Evolutionary conservation across 1,140 invertebrate genomes (phyloP), one percentile per base, ranked within the genome.

Genomic region (Drosophila littoralis): DNA sequence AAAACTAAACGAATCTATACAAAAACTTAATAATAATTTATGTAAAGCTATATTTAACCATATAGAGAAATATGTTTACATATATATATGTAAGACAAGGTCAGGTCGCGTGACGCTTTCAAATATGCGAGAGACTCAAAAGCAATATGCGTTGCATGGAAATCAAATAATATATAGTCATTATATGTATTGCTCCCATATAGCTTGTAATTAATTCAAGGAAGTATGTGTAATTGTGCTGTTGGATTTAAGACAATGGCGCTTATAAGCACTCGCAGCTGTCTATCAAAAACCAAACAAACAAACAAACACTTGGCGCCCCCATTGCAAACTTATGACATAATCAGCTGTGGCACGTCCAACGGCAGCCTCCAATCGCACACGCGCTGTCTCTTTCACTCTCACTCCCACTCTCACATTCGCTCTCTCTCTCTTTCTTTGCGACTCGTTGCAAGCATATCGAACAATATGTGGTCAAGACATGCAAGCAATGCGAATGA

Each of bases 401-500:
- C 48, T 35, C 12, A 28, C 13, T 55, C 22, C 9, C 54, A 50
- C 15, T 64, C 52, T 46, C 15, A 6, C 50, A 55, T 10, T n/a
- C 45, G 15, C n/a, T 43, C 40, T 43, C n/a, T 43, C 40, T 43
- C 12, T 48, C 61, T 77, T 55, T 74, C 63, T 48, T 35, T 36
- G 36, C 50, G 32, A 50, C 43, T 63, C 32, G 50, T 46, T 65
- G 40, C 51, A 55, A 40, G 15, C 7, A 54, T 68, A 76, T 82
- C 68, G 64, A 88, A 77, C 80, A 63, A 63, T 63, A 75, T 89
- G 83, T 86, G 83, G 83, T 88, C 83, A 88, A 86, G 79, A 86
- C 82, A 88, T 88, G 82, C 84, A 88, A 88, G 72, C 78, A 88
- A 86, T 84, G 72, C 77, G 82, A 88, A 88, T 79, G 79, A 86